Base-by-base conservation (phyloP, 1,140 invertebrate species). In the Thrips palmi region DNA sequence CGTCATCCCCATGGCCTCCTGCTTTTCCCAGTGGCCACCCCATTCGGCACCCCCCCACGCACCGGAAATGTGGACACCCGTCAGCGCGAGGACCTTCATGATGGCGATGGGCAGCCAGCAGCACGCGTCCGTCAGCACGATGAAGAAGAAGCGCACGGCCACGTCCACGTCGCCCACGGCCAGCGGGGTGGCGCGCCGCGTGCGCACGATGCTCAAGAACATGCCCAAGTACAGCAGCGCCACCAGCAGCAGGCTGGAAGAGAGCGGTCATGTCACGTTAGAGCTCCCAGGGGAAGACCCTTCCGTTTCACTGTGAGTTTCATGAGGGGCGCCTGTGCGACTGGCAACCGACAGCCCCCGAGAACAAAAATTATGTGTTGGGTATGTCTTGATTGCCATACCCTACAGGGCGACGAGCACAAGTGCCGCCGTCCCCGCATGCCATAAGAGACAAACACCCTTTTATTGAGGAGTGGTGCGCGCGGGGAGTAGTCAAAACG, bases 101-200 rank as follows among this genome's bases (percentile, higher is more conserved):
- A 65, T 47, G 21, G 79, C 76, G 18, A 81, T 76, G 3, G 79
- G 79, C 5, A 67, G 60, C 79, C 79, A 83, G 48, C 79, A 83
- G 17, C 69, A 49, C n/a, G 65, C 67, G 51, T 83, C 71, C 0
- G 76, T 77, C 12, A 77, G 52, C 1, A 82, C 74, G 37, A 84
- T 81, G 42, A 81, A 67, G 45, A 78, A 78, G 51, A 81, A 80
- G 39, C 78, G 60, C 8, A 73, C 53, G 2, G 72, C 74, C 47
- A 82, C 72, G 50, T 77, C 72, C 20, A 63, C 72, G 55, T 74
- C 76, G 24, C 62, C 58, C 21, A 64, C 57, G 18, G 62, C 65
- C 25, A 77, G 48, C 20, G 71, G 58, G 31, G 70, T 68, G 32
- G 68, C 63, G 45, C 65, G 55, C 39, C 71, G 56, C 12, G 72